Evolutionary conservation across 2,797 vertebrate genomes (phyloP).

Genomic region (Takifugu ocellatus): DNA sequence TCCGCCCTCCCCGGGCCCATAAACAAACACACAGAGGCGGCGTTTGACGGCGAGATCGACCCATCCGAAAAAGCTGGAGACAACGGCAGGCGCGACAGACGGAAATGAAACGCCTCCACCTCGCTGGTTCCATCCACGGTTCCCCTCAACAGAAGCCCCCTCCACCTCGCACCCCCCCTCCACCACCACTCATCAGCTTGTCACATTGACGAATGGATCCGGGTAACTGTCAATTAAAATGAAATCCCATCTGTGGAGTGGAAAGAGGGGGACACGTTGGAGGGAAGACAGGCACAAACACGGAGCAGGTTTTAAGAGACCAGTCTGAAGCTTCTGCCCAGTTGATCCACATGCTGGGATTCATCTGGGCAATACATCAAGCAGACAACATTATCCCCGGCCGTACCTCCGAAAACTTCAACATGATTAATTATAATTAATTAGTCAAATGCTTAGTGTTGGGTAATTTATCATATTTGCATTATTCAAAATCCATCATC

Average conservation of each 20-base stretch:
- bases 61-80: conserved; percentile 51
- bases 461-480: conserved; percentile 77
- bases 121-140: conserved; percentile 32
- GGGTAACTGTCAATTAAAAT: conserved; percentile 78
- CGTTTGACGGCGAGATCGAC: conserved; percentile 66
- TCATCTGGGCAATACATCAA: conserved; percentile 72
- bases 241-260: conserved; percentile 67
- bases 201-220: conserved; percentile 72
- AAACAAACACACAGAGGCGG: conserved; percentile 31
- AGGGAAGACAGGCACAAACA: conserved; percentile 49
- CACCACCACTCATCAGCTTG: conserved; percentile 31
- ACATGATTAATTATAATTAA: conserved; percentile 79
- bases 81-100: conserved; percentile 31
- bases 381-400: conserved; percentile 69
- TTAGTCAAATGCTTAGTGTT: conserved; percentile 67
- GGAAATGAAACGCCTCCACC: conserved; percentile 38
- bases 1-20: conserved; percentile 26
- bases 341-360: conserved; percentile 63
- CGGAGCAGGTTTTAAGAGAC: conserved; percentile 8
- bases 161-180: conserved; percentile 6
- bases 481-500: conserved; percentile 74
- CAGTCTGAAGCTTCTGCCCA: too few species aligned
- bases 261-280: conserved; percentile 60
- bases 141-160: conserved; percentile 41
- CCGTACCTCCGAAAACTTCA: conserved; percentile 68